Conservation (phyloP, 2,797 vertebrate species). For the Halcyon leucocephala region DNA sequence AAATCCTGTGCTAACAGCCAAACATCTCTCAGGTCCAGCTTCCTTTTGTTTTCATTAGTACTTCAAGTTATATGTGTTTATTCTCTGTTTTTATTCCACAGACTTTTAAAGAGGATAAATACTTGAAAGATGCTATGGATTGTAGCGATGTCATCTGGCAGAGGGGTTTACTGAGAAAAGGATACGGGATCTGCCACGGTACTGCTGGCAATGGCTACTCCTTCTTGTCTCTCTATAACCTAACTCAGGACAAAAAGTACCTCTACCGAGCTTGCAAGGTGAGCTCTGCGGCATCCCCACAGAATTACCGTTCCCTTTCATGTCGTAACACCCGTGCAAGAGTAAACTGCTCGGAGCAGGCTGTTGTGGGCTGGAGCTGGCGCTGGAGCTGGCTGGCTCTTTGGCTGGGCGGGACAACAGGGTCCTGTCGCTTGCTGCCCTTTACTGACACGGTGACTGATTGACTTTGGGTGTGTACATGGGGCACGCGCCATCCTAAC, state of each 20-base stretch:
- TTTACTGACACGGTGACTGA: not conserved
- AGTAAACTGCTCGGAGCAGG: not conserved
- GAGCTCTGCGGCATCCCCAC: not conserved
- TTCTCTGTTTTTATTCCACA: slow-evolving; percentile 55
- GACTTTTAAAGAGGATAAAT: slow-evolving; percentile 97
- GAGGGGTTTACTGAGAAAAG: slow-evolving; percentile 92
- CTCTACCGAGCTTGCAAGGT: slow-evolving; percentile 97
- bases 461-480: fast-evolving
- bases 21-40: not conserved
- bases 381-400: not conserved
- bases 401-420: not conserved
- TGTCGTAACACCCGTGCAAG: fast-evolving
- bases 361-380: not conserved
- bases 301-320: not conserved
- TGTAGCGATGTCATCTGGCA: slow-evolving; percentile 97
- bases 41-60: not conserved
- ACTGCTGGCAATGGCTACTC: slow-evolving; percentile 94
- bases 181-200: slow-evolving; percentile 95
- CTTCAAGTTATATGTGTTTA: not conserved
- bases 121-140: slow-evolving; percentile 92
- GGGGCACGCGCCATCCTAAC: not conserved
- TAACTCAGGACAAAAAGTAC: slow-evolving; percentile 93
- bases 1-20: not conserved
- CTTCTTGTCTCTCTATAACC: slow-evolving; percentile 91
- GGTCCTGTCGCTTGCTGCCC: not conserved